Base-by-base conservation (phyloP, 2,113 vertebrate species). In the Rafetus swinhoei region DNA sequence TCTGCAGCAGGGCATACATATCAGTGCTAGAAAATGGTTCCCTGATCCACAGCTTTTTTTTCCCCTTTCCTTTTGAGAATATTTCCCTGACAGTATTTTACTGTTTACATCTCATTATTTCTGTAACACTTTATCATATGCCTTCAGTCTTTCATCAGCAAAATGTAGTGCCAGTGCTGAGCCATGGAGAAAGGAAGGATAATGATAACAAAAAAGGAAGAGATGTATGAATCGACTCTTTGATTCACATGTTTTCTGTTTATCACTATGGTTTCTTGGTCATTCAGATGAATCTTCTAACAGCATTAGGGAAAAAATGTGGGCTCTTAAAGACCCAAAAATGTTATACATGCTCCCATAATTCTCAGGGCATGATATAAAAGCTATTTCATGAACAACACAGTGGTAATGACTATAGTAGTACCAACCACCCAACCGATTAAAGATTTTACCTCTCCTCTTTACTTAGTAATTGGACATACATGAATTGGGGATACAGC, bases 371-470 rank as follows among this genome's bases (percentile, higher is more conserved):
- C 84, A 53, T 92, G 65, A 92, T 93, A 94, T 96, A 88, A 95
- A 96, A 86, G 84, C 60, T 72, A 93, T 95, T 95, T 86, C 91
- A 88, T 95, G 60, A 79, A 84, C 90, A 96, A 92, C 54, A 93
- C 92, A 60, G 45, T 84, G 95, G 79, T 82, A 94, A 88, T 92
- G 91, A 93, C 96, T 91, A 90, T 81, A 86, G 84, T 81, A 25
- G 35, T 91, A 95, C 97, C 98, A 97, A 92, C 96, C 97, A 95
- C 95, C 32, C 97, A 97, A 88, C 97, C 96, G 97, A 95, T 97
- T 97, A 98, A 97, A 97, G 93, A 95, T 98, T 98, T 97, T 95
- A 96, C 96, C 95, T 97, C 96, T 97, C 80, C 92, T 96, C 89
- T 97, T 95, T 95, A 94, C 91, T 84, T 95, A 95, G 86, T 96